Conservation (phyloP, 2,797 vertebrate genomes). For the Eulemur mongoz region DNA sequence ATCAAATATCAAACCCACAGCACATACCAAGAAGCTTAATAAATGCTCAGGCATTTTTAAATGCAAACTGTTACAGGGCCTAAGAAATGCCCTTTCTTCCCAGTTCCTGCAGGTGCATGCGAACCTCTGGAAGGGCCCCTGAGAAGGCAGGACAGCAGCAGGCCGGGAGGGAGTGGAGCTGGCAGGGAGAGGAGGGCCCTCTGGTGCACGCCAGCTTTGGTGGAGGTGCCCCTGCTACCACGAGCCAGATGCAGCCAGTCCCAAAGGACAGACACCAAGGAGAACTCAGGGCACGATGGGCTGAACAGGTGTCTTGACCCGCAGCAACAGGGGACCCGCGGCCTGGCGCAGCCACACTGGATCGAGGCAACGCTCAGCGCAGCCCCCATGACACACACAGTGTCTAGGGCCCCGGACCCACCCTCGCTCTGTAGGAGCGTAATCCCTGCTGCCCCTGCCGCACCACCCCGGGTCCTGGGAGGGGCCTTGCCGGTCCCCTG, state of each 20-base stretch:
- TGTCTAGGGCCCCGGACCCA: neutral
- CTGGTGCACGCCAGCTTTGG: neutral
- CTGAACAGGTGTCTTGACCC: neutral
- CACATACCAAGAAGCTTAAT: constrained; percentile 71
- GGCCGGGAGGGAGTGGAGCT: neutral
- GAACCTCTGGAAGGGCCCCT: constrained; percentile 57
- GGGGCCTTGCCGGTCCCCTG: neutral
- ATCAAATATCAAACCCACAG: constrained; percentile 78
- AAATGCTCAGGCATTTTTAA: constrained; percentile 1
- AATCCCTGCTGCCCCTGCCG: neutral
- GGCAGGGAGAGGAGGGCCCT: neutral
- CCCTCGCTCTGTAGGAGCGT: neutral
- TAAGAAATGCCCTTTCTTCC: constrained; percentile 66
- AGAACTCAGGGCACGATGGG: neutral
- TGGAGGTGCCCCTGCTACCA: neutral
- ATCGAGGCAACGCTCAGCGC: neutral
- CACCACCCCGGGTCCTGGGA: neutral
- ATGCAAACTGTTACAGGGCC: neutral
- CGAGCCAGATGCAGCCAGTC: neutral
- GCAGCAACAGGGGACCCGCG: neutral
- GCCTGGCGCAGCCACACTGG: too few relatives aligned
- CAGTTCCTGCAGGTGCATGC: constrained; percentile 45
- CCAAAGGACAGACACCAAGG: neutral
- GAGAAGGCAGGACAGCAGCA: constrained; percentile 6
- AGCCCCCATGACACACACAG: neutral